phyloP scores from a whole-genome alignment of 2,888 invertebrate genomes.

The Gisinianus flammeolus region DNA sequence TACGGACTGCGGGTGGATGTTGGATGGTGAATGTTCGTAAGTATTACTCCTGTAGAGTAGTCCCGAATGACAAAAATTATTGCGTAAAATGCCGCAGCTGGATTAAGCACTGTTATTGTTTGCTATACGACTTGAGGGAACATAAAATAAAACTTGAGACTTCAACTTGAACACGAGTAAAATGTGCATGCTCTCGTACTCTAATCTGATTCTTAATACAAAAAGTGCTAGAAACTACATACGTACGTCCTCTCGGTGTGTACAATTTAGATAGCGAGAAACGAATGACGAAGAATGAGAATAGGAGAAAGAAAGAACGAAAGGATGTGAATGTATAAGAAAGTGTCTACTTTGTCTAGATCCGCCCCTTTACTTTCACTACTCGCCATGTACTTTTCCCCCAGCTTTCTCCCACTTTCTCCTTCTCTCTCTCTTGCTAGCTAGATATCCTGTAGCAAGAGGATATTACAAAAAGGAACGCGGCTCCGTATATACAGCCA shows the following conservation, averaged over 20 bases:
- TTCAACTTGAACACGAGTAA: background rate
- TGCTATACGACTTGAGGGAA: background rate
- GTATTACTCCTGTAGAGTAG: background rate
- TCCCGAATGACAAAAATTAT: background rate
- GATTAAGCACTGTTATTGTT: conserved; percentile 23
- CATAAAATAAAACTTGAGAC: conserved; percentile 17
- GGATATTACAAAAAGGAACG: background rate
- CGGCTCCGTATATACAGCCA: no score
- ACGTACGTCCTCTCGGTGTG: no score
- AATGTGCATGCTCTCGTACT: background rate
- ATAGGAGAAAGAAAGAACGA: background rate
- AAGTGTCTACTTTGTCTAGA: background rate
- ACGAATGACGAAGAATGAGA: background rate
- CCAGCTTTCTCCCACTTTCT: background rate
- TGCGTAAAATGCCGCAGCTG: conserved; percentile 19
- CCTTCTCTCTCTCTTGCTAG: background rate
- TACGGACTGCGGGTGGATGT: no score
- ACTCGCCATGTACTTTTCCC: background rate
- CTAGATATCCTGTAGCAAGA: no score
- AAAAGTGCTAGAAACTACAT: background rate
- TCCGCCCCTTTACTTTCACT: background rate
- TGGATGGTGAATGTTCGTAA: no score
- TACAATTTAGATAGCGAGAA: background rate
- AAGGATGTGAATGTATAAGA: background rate
- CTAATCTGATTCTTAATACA: background rate